Conservation (phyloP, 2,888 invertebrate genomes). For the Drosophila tripunctata region DNA sequence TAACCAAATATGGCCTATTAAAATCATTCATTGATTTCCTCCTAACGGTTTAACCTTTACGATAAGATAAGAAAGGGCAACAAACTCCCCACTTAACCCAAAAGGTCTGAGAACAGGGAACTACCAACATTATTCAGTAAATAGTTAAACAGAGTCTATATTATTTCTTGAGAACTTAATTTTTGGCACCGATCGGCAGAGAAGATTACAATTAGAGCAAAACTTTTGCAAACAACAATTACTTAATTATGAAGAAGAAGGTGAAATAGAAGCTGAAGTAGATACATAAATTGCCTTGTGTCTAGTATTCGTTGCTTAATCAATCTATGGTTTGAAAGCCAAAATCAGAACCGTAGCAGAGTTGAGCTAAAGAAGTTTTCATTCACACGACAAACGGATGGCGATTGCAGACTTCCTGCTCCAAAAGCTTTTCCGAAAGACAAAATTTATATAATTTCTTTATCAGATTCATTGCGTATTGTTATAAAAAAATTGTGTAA, state of each 20-base stretch:
- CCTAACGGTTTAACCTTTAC: slow-evolving; percentile 34
- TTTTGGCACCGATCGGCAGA: slow-evolving; percentile 58
- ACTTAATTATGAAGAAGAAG: slow-evolving; percentile 47
- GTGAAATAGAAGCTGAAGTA: background rate
- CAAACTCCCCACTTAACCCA: slow-evolving; percentile 43
- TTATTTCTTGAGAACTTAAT: slow-evolving; percentile 53
- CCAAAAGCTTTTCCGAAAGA: slow-evolving; percentile 60
- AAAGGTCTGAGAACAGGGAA: slow-evolving; percentile 26
- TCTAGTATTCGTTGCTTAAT: slow-evolving; percentile 45
- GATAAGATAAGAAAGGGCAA: slow-evolving; percentile 57
- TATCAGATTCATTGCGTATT: slow-evolving; percentile 64
- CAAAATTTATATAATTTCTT: slow-evolving; percentile 74
- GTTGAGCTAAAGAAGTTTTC: slow-evolving; percentile 34
- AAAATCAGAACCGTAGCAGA: slow-evolving; percentile 31
- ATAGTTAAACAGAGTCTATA: slow-evolving; percentile 21
- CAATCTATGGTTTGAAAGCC: slow-evolving; percentile 36
- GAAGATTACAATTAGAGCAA: slow-evolving; percentile 68
- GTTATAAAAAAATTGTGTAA: slow-evolving; percentile 67
- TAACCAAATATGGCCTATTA: slow-evolving; percentile 34
- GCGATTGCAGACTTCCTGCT: slow-evolving; percentile 72
- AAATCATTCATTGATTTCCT: slow-evolving; percentile 55
- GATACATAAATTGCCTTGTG: slow-evolving; percentile 8
- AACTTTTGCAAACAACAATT: slow-evolving; percentile 53
- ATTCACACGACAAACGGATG: slow-evolving; percentile 61
- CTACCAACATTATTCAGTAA: slow-evolving; percentile 27